Percentiles rank a stretch among this genome's conserved stretches.
Evolutionary conservation across 64 coral and sea anemone species (phyloP).

Genomic region (Cladopsammia gracilis): DNA sequence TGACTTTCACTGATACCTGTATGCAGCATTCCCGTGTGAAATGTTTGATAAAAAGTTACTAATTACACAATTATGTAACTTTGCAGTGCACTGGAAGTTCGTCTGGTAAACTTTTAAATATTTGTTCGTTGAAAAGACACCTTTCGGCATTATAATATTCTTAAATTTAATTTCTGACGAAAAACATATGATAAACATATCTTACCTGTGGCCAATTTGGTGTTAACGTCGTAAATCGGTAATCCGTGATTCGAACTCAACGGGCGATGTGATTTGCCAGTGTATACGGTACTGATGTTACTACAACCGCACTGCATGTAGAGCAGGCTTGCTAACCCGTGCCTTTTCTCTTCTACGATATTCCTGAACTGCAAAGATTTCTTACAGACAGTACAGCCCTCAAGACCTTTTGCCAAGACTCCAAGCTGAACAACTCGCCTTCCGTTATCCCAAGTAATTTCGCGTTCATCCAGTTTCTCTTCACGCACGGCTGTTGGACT

Average conservation of each 20-base stretch:
- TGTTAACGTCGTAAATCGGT: too few species aligned
- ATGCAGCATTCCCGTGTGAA: slow-evolving; percentile 40
- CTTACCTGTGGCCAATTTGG: too few species aligned
- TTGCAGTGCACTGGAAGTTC: neutral
- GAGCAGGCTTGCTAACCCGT: slow-evolving; percentile 55
- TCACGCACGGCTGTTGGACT: too few species aligned
- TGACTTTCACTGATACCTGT: slow-evolving; percentile 31
- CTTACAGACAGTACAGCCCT: slow-evolving; percentile 32
- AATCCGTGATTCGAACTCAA: neutral
- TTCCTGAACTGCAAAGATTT: too few species aligned
- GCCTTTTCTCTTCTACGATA: too few species aligned
- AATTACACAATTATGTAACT: neutral
- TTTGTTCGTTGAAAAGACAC: slow-evolving; percentile 24
- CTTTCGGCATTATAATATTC: slow-evolving; percentile 40
- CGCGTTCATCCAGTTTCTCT: slow-evolving; percentile 15
- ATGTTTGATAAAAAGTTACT: neutral
- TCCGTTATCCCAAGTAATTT: slow-evolving; percentile 41
- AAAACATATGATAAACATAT: slow-evolving; percentile 21
- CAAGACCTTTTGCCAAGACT: slow-evolving; percentile 40
- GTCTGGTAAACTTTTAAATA: neutral
- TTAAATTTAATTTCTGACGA: slow-evolving; percentile 40
- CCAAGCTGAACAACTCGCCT: too few species aligned
- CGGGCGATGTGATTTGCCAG: neutral
- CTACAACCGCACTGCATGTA: slow-evolving; percentile 62
- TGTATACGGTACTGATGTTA: too few species aligned